Evolutionary conservation across 1,140 invertebrate species (phyloP).

Genomic region (Mactra quadrangularis): DNA sequence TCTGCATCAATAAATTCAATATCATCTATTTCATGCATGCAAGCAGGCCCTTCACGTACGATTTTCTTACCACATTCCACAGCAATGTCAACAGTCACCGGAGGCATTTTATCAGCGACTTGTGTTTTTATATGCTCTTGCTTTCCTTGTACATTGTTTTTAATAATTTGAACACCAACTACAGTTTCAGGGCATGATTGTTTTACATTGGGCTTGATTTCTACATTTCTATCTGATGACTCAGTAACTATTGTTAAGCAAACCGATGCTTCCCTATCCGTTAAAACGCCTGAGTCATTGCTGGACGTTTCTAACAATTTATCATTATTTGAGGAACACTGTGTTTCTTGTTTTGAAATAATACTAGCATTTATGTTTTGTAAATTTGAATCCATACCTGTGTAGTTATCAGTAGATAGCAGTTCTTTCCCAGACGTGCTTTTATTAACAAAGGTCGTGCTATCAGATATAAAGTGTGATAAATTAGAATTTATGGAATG

Average conservation of each 20-base stretch:
- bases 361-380: not conserved
- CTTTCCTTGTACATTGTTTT: not conserved
- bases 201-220: too few species aligned
- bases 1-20: constrained; percentile 53
- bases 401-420: constrained; percentile 16
- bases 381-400: constrained; percentile 25
- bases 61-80: not conserved
- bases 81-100: not conserved
- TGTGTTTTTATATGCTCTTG: not conserved
- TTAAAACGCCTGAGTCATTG: not conserved
- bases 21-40: constrained; percentile 13
- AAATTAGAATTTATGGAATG: constrained; percentile 29
- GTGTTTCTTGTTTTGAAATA: too few species aligned
- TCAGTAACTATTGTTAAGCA: not conserved
- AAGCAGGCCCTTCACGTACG: not conserved
- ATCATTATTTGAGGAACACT: too few species aligned
- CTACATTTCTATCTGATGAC: not conserved
- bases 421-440: constrained; percentile 16
- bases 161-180: not conserved
- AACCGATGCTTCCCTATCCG: not conserved
- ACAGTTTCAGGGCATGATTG: not conserved
- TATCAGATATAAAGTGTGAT: constrained; percentile 30
- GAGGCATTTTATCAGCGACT: too few species aligned
- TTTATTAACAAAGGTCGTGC: constrained; percentile 18
- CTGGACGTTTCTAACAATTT: too few species aligned